Conservation (phyloP, 2,113 vertebrate species). For the Dasyurus viverrinus region DNA sequence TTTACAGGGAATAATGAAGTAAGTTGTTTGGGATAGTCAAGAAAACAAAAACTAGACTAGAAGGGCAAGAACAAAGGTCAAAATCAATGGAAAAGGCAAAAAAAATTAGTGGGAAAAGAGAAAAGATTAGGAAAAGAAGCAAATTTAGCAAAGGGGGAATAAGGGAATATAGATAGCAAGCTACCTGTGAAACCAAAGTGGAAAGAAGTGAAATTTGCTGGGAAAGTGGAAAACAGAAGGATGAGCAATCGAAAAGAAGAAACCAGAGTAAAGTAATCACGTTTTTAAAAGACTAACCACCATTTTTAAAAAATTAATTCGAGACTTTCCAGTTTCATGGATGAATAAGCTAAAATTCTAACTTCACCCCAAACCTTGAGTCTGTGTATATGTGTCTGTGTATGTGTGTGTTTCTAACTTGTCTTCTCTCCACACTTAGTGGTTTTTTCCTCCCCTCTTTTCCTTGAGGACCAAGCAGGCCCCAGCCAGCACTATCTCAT, state of each 20-base stretch:
- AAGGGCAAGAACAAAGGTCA: not conserved
- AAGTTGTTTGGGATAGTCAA: not conserved
- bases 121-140: not conserved
- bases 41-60: not conserved
- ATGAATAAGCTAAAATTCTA: not conserved
- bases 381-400: not conserved
- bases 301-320: not conserved
- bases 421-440: not conserved
- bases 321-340: not conserved
- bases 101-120: not conserved
- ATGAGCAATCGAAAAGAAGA: not conserved
- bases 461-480: not conserved
- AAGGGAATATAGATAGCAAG: not conserved
- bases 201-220: not conserved
- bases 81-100: not conserved
- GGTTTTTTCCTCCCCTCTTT: not conserved
- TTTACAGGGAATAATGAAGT: not conserved
- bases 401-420: not conserved
- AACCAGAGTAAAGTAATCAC: not conserved
- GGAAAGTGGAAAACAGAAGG: not conserved
- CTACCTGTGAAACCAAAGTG: not conserved
- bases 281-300: not conserved
- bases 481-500: not conserved
- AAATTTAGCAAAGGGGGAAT: not conserved
- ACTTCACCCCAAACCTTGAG: not conserved